phyloP scores from a whole-genome alignment of 1,140 invertebrate genomes.

The Tyrophagus putrescentiae region DNA sequence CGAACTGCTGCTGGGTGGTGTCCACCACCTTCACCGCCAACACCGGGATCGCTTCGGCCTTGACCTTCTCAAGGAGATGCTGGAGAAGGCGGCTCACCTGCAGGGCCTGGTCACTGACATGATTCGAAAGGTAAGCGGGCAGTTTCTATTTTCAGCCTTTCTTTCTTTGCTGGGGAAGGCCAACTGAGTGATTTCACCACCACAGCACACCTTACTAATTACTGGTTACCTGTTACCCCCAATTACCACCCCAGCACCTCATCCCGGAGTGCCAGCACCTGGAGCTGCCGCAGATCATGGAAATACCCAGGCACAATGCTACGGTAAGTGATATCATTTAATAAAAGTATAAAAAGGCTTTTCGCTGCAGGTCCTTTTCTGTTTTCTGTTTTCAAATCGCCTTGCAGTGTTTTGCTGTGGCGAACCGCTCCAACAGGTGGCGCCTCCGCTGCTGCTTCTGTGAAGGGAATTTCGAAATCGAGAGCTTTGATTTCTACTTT shows the following conservation, averaged over 20 bases:
- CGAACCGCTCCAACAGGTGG: too few relatives aligned
- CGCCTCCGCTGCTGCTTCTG: not conserved
- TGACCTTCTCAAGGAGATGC: constrained; percentile 3
- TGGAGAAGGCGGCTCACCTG: not conserved
- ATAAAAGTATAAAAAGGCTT: too few relatives aligned
- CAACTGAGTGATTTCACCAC: too few relatives aligned
- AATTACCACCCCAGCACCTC: not conserved
- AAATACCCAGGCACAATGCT: not conserved
- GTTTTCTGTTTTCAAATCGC: too few relatives aligned
- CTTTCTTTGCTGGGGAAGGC: not conserved
- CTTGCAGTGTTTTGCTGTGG: constrained; percentile 2
- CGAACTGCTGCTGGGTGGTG: too few relatives aligned
- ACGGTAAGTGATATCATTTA: too few relatives aligned
- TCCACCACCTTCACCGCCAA: too few relatives aligned
- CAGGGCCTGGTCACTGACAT: constrained; percentile 4
- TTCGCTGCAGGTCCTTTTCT: too few relatives aligned
- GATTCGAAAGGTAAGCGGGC: constrained; percentile 10
- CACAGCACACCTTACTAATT: too few relatives aligned
- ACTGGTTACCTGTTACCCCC: not conserved
- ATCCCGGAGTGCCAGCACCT: not conserved
- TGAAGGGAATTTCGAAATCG: not conserved
- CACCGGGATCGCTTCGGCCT: not conserved
- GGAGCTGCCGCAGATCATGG: not conserved
- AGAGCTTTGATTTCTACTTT: not conserved
- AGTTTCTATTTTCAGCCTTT: not conserved